A percentile compares a stretch with the other conserved stretches of the same genome.
These are phyloP conservation scores for Petrolisthes manimaculis DNA, from an alignment of 2,888 invertebrate genomes.

Conservation along the genomic window DNA sequence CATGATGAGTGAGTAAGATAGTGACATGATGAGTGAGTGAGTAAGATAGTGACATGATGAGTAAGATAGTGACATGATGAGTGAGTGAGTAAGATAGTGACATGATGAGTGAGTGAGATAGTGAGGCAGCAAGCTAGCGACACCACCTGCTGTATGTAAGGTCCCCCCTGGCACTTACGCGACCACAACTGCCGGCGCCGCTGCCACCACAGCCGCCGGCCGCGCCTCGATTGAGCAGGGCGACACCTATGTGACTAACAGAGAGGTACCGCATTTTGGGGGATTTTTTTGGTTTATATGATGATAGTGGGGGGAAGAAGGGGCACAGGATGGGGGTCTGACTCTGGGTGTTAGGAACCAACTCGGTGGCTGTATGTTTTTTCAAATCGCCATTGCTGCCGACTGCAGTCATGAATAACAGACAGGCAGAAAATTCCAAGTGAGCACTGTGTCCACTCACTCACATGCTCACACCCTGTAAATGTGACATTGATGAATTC, in stretches of 20 bases:
- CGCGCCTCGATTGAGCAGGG: slow-evolving; percentile 57
- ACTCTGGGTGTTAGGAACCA: neutral
- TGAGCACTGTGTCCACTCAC: no score
- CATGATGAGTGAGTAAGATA: slow-evolving; percentile 25
- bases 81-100: neutral
- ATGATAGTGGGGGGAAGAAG: neutral
- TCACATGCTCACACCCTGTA: no score
- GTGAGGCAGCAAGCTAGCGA: slow-evolving; percentile 43
- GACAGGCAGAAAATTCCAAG: no score
- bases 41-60: neutral
- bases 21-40: neutral
- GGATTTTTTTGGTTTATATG: slow-evolving; percentile 49
- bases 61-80: slow-evolving; percentile 5
- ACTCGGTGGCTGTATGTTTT: neutral
- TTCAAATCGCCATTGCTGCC: no score
- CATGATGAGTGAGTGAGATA: neutral
- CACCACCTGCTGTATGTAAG: slow-evolving; percentile 62
- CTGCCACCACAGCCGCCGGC: slow-evolving; percentile 54
- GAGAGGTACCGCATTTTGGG: slow-evolving; percentile 65
- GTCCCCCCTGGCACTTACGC: slow-evolving; percentile 61
- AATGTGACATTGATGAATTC: no score
- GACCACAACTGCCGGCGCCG: slow-evolving; percentile 53
- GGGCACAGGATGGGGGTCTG: neutral
- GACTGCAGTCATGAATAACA: no score
- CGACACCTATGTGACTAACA: slow-evolving; percentile 64